A percentile compares a stretch with the other conserved stretches of the same genome.
phyloP scores from a whole-genome alignment of 1,140 invertebrate species.

The Telenomus remus region DNA sequence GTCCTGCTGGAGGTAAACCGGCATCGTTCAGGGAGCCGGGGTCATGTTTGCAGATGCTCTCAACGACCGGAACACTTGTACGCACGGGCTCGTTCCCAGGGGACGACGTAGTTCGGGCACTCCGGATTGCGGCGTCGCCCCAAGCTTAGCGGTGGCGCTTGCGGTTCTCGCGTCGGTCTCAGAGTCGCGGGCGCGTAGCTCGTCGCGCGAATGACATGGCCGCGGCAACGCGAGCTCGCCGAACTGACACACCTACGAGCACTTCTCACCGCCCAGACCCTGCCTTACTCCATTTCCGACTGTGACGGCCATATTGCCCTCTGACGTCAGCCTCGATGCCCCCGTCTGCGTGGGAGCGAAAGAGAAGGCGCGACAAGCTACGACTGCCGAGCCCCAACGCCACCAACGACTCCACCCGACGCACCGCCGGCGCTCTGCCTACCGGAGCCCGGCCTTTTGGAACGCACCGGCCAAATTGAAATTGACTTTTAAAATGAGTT shows the following conservation, averaged over 20 bases:
- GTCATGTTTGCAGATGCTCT: background rate
- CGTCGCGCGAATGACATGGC: constrained; percentile 56
- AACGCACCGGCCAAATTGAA: no score
- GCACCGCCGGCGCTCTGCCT: background rate
- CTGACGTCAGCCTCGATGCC: constrained; percentile 59
- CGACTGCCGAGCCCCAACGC: background rate
- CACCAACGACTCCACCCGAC: constrained; percentile 56
- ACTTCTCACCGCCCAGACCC: constrained; percentile 63
- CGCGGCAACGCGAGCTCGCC: constrained; percentile 59
- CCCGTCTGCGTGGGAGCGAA: constrained; percentile 24
- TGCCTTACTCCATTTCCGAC: constrained; percentile 62
- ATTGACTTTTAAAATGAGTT: no score
- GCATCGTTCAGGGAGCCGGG: background rate
- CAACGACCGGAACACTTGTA: background rate
- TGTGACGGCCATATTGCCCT: constrained; percentile 63
- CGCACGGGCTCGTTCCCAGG: background rate
- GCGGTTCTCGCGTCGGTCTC: constrained; percentile 1
- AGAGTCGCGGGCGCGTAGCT: constrained; percentile 25
- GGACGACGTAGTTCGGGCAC: constrained; percentile 3
- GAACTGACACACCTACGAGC: constrained; percentile 66
- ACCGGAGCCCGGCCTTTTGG: no score
- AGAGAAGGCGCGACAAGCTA: background rate
- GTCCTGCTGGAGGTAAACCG: background rate
- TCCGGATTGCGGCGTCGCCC: background rate
- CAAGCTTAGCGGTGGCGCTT: background rate